phyloP scores from a whole-genome alignment of 1,140 invertebrate species.

The Periplaneta americana region DNA sequence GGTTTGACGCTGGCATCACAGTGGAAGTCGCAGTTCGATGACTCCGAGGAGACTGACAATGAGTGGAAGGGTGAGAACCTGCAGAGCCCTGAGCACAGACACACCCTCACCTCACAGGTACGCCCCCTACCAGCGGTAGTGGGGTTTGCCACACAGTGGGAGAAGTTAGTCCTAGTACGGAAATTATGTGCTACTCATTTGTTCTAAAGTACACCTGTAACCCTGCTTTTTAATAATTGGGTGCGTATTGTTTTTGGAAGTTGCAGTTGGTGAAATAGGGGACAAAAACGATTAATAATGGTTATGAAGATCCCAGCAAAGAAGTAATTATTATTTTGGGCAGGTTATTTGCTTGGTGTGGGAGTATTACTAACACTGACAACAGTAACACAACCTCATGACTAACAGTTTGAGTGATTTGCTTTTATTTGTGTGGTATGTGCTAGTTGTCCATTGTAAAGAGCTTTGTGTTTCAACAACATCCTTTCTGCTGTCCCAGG shows the following conservation, averaged over 20 bases:
- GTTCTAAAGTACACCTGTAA: no score
- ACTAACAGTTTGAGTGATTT: not conserved
- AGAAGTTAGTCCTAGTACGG: not conserved
- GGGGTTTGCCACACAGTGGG: not conserved
- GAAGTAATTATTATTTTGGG: not conserved
- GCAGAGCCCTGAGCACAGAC: constrained; percentile 60
- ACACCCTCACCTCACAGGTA: constrained; percentile 22
- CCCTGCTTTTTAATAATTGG: no score
- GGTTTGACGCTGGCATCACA: constrained; percentile 80
- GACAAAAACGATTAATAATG: no score
- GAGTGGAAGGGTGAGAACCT: constrained; percentile 82
- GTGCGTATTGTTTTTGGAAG: no score
- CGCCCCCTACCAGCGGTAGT: not conserved
- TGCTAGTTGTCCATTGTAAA: no score
- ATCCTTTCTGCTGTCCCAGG: not conserved
- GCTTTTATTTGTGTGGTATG: no score
- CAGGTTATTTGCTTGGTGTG: not conserved
- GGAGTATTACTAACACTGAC: not conserved
- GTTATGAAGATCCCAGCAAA: not conserved
- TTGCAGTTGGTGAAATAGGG: no score
- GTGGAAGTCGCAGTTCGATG: constrained; percentile 93
- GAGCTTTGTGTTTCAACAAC: not conserved
- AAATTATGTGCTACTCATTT: not conserved
- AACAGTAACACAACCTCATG: not conserved
- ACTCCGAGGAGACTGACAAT: constrained; percentile 83